Base-by-base conservation (phyloP, 2,888 invertebrate genomes). In the Orgyia antiqua region DNA sequence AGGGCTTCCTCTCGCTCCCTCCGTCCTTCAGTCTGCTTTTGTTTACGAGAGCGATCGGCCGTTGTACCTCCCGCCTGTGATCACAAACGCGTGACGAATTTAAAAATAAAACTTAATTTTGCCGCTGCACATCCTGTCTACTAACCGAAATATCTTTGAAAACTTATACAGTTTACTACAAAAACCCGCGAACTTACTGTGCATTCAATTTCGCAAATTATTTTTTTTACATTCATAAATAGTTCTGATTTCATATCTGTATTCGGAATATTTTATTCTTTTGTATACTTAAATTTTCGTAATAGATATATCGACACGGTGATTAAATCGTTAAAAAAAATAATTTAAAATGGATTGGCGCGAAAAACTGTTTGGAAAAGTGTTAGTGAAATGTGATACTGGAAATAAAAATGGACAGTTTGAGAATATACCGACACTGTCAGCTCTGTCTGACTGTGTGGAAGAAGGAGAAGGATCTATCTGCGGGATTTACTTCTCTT, bases 401-500 rank as follows among this genome's bases (percentile, higher is more conserved):
- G 72, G 76, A 9, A 72, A 68, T 13, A 71, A 79, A 39, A 78
- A 68, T 37, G 87, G 84, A 18, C 80, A 84, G 47, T 86, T 86
- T 40, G 82, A 87, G 40, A 69, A 71, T 36, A 49, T 83, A 8
- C 52, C 77, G 1, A 88, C 89, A 1, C 51, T 71, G 23, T 87
- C 88, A 37, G 86, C 79, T 35, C 54, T 87, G 30, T 46, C 65
- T 13, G 82, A 83, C 34, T 84, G 82, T 41, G 82, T 80, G 6
- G 80, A 89, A 1, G 76, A 78, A 20, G 82, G 80, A 1, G 86
- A 82, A 7, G 88, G 88, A 7, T 68, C 88, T 29, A 70, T 83
- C 13, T 89, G 90, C 52, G 92, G 91, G 15, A 84, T 92, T 44
- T 92, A 92, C 63, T 92, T 92, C 67, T 91, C 91, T 28, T 92